Conservation (phyloP, 2,113 vertebrate species). For the Aptenodytes patagonicus region DNA sequence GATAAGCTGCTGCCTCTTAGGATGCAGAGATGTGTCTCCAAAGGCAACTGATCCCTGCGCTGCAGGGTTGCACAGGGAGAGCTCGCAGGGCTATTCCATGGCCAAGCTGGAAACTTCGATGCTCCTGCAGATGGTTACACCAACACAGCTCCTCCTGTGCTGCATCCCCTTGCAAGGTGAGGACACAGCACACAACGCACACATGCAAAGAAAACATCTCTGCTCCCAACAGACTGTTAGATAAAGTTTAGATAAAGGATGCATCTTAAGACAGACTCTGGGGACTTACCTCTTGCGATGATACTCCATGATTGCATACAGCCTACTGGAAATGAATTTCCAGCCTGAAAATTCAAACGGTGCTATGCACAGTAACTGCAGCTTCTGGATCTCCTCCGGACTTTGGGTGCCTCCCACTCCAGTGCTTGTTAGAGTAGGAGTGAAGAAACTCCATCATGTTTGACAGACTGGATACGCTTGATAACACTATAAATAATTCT, state of each 20-base stretch:
- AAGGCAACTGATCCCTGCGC: neutral
- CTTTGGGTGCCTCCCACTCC: neutral
- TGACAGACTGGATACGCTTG: neutral
- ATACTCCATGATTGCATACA: neutral
- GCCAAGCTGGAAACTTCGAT: neutral
- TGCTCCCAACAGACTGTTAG: too few species aligned
- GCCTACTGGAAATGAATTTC: neutral
- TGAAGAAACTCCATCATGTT: neutral
- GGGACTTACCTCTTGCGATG: neutral
- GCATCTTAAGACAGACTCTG: neutral
- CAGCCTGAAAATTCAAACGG: neutral
- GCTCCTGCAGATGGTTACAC: neutral
- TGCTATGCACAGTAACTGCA: neutral
- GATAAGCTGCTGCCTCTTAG: neutral
- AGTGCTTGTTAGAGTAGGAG: neutral
- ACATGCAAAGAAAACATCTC: neutral
- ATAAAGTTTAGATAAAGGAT: neutral
- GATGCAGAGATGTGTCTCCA: neutral
- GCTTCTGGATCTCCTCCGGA: neutral
- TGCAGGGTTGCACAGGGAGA: neutral
- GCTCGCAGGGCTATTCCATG: neutral
- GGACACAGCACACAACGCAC: accelerated
- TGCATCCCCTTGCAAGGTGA: neutral
- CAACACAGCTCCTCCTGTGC: neutral
- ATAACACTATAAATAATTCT: neutral